A percentile compares a stretch with the other conserved stretches of the same genome.
Conservation (phyloP, 2,113 vertebrate genomes). For the Plecotus auritus region DNA sequence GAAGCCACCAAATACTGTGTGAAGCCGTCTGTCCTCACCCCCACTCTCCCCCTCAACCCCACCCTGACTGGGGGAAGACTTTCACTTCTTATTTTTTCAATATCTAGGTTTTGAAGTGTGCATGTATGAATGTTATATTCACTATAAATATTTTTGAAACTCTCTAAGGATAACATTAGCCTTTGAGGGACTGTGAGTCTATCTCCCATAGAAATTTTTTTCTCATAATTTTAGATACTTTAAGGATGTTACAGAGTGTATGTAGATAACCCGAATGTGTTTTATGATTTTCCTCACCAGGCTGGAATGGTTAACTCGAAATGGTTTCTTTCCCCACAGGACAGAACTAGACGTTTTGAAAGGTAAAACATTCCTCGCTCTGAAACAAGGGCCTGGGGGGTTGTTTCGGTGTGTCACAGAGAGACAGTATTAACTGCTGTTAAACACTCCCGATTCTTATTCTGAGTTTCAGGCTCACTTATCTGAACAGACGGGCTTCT, state of each 20-base stretch:
- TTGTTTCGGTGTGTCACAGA: neutral
- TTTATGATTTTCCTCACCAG: neutral
- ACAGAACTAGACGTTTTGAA: neutral
- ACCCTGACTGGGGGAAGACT: neutral
- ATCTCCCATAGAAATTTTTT: neutral
- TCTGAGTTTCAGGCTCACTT: conserved; percentile 12
- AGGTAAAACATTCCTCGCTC: neutral
- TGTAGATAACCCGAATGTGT: neutral
- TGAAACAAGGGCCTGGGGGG: neutral
- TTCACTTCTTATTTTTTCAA: neutral
- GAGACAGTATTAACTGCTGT: neutral
- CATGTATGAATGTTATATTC: neutral
- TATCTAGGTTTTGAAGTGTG: neutral
- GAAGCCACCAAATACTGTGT: neutral
- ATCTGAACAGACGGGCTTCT: neutral
- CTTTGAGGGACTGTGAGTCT: neutral
- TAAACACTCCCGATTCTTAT: neutral
- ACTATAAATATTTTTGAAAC: neutral
- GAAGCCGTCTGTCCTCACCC: neutral
- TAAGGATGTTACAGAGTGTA: neutral
- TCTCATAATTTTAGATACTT: neutral
- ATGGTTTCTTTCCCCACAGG: conserved; percentile 1
- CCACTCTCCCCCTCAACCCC: neutral
- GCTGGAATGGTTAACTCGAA: neutral
- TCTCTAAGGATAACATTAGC: neutral